phyloP scores from a whole-genome alignment of 2,797 vertebrate species.

The Synaphobranchus kaupii region DNA sequence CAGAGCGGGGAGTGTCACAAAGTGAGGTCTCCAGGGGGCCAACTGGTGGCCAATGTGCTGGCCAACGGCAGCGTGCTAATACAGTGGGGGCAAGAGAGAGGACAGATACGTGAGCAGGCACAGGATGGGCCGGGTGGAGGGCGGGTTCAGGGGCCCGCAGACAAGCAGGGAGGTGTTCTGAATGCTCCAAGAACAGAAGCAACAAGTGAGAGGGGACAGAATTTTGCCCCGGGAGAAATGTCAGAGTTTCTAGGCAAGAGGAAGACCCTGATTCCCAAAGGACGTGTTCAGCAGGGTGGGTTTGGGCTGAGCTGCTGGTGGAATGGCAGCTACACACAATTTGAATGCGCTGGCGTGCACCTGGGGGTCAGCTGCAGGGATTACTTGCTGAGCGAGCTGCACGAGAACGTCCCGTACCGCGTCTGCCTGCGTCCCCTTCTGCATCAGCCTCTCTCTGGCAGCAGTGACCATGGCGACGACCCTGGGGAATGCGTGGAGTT shows the following conservation, averaged over 20 bases:
- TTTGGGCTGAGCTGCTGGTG: constrained; percentile 90
- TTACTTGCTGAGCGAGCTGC: constrained; percentile 85
- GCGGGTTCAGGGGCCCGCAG: constrained; percentile 19
- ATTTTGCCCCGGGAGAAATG: constrained; percentile 33
- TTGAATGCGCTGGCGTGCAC: constrained; percentile 87
- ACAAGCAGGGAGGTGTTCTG: background rate
- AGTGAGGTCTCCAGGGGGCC: constrained; percentile 69
- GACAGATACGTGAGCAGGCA: background rate
- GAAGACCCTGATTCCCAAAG: constrained; percentile 13
- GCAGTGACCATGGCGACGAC: constrained; percentile 14
- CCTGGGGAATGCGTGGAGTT: constrained; percentile 89
- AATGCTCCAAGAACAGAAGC: constrained; percentile 11
- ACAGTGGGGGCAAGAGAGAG: constrained; percentile 75
- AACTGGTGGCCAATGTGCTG: constrained; percentile 84
- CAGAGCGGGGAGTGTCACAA: constrained; percentile 71
- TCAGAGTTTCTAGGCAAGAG: constrained; percentile 27
- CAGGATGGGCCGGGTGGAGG: background rate
- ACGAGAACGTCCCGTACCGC: constrained; percentile 89
- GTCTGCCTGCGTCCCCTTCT: constrained; percentile 80
- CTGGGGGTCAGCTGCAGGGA: constrained; percentile 87
- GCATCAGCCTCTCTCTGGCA: constrained; percentile 57
- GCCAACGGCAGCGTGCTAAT: constrained; percentile 89
- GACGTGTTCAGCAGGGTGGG: constrained; percentile 69
- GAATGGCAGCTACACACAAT: constrained; percentile 93
- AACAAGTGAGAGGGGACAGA: constrained; percentile 23